These are phyloP conservation scores for Naja naja DNA, from an alignment of 2,113 vertebrate genomes.

Conservation along the genomic window DNA sequence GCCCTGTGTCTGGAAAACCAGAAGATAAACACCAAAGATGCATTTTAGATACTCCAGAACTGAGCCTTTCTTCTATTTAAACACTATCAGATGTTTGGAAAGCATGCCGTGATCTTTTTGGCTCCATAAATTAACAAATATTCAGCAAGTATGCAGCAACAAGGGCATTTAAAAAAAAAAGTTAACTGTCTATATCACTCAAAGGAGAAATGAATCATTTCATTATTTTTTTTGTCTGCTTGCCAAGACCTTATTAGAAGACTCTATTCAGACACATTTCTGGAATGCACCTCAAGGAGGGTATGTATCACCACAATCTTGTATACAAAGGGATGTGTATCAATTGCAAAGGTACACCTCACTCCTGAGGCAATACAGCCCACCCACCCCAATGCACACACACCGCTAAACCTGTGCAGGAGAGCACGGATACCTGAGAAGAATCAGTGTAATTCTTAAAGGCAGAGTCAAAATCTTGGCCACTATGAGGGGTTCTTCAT, in stretches of 20 bases:
- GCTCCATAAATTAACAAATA: not conserved
- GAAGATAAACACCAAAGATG: not conserved
- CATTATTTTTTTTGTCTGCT: not conserved
- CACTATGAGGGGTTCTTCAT: not conserved
- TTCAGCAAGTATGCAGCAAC: not conserved
- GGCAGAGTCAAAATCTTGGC: not conserved
- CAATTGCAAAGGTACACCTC: not conserved
- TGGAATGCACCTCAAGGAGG: not conserved
- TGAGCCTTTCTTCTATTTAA: not conserved
- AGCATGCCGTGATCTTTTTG: not conserved
- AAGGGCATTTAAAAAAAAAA: not conserved
- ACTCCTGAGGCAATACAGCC: not conserved
- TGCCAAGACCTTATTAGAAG: not conserved
- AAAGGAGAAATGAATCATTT: constrained; percentile 8
- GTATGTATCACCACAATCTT: not conserved
- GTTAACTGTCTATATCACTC: not conserved
- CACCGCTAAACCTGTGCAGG: not conserved
- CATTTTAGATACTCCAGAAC: not conserved
- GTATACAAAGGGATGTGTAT: not conserved
- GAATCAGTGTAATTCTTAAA: not conserved
- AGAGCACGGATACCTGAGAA: not conserved
- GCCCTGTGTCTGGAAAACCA: not conserved
- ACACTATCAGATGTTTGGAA: not conserved
- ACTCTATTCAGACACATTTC: not conserved
- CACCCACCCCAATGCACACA: not conserved